Evolutionary conservation across 1,140 invertebrate species (phyloP), one percentile per base, ranked within the genome.

Genomic region (Charaxes varanes): DNA sequence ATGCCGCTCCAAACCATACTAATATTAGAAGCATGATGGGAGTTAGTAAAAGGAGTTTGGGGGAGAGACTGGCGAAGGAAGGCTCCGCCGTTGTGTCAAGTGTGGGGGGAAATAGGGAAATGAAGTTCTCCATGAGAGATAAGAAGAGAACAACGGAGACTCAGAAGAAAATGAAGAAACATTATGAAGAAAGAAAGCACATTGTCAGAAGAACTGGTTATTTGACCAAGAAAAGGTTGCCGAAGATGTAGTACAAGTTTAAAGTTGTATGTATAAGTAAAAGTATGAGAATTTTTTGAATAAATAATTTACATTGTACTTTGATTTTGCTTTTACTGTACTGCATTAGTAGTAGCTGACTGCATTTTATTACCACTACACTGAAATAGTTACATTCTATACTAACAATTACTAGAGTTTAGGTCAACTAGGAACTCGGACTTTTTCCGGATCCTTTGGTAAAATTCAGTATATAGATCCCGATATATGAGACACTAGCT

Each of bases 171-270:
- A 79, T 86, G 52, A 88, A 88, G 51, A 87, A 87, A 62, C 92
- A 94, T 64, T 87, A 89, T 50, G 86, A 90, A 59, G 93, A 94
- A 58, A 85, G 93, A 7, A 91, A 88, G 56, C 86, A 90, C 62
- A 65, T 93, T 12, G 85, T 93, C 8, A 79, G 94, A 65, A 89
- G 91, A 42, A 91, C 91, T 10, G 80, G 81, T 40, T 79, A 61
- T 62, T 57, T 80, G 37, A 53, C 45, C 19, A 83, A 77, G 53
- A 79, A 68, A 37, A 82, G 61, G 42, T 28, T 64, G 6, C 57
- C 53, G 10, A 73, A 60, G 61, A 66, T 50, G 50, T 63, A 34
- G 40, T 58, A n/a, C n/a, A 26, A 41, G 33, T 23, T 26, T 33
- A 38, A 11, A n/a, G n/a, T n/a, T n/a, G n/a, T n/a, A n/a, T n/a